Percentiles rank a stretch among this genome's conserved stretches.
Evolutionary conservation across 2,888 invertebrate species (phyloP).

Genomic region (Hirtodrosophila cameraria): DNA sequence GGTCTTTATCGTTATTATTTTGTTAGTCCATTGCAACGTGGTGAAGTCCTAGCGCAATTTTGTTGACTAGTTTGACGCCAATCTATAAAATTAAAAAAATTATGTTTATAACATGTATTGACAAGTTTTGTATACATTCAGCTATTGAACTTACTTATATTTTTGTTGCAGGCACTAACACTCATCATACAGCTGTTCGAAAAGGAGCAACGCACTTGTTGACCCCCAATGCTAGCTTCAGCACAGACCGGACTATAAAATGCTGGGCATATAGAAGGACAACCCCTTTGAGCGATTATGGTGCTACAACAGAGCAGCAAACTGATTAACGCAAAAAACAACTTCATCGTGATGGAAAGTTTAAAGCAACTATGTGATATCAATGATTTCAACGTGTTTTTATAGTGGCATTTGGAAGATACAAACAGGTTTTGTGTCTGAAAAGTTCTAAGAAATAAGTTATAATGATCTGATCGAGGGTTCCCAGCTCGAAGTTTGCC

Average conservation of each 20-base stretch:
- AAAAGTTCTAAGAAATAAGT: background rate
- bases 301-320: constrained; percentile 24
- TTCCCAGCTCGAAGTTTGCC: too few species aligned
- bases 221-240: constrained; percentile 15
- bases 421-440: constrained; percentile 16
- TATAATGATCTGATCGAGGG: too few species aligned
- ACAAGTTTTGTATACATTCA: too few species aligned
- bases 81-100: constrained; percentile 11
- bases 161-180: constrained; percentile 4
- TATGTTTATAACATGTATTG: background rate
- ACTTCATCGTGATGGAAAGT: constrained; percentile 17
- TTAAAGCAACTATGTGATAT: constrained; percentile 1
- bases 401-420: constrained; percentile 7
- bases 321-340: constrained; percentile 19
- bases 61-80: constrained; percentile 1
- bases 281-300: background rate
- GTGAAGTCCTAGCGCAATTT: constrained; percentile 1
- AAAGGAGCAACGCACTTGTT: constrained; percentile 20
- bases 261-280: constrained; percentile 20
- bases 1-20: background rate
- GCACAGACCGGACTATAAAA: constrained; percentile 23
- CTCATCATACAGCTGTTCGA: constrained; percentile 20
- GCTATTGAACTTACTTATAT: constrained; percentile 25
- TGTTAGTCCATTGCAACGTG: background rate
- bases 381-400: background rate